phyloP scores from a whole-genome alignment of 2,797 vertebrate genomes.

The Sciaenops ocellatus region DNA sequence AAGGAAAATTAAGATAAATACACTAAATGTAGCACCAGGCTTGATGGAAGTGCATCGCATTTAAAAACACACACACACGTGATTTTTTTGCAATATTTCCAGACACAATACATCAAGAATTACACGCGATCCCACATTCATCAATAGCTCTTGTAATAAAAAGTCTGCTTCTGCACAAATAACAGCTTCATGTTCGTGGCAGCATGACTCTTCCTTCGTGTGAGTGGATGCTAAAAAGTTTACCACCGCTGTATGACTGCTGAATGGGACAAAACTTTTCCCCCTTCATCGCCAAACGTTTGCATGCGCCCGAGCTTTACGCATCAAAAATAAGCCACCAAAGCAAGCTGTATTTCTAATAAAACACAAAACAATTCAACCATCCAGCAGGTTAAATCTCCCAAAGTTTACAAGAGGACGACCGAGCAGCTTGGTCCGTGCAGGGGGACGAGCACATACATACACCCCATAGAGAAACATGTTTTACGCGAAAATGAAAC shows the following conservation, averaged over 20 bases:
- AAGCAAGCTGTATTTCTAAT: background rate
- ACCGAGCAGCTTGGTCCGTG: slow-evolving; percentile 7
- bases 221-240: slow-evolving; percentile 74
- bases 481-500: slow-evolving; percentile 6
- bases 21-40: background rate
- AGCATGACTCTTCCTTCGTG: slow-evolving; percentile 24
- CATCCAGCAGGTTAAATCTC: slow-evolving; percentile 16
- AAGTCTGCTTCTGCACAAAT: slow-evolving; percentile 1
- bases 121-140: background rate
- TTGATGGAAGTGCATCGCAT: background rate
- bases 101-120: slow-evolving; percentile 8
- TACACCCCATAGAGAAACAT: background rate
- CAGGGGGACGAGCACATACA: slow-evolving; percentile 3
- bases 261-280: slow-evolving; percentile 77
- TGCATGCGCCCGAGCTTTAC: slow-evolving; percentile 32
- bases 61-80: slow-evolving; percentile 12
- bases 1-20: background rate
- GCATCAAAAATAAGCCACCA: background rate
- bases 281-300: slow-evolving; percentile 27
- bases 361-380: slow-evolving; percentile 5
- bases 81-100: slow-evolving; percentile 10
- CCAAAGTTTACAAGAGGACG: slow-evolving; percentile 43
- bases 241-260: slow-evolving; percentile 52
- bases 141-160: too few relatives aligned
- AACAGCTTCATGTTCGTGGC: slow-evolving; percentile 10